phyloP scores from a whole-genome alignment of 2,797 vertebrate species.

The Parotocinclus haroldoi region DNA sequence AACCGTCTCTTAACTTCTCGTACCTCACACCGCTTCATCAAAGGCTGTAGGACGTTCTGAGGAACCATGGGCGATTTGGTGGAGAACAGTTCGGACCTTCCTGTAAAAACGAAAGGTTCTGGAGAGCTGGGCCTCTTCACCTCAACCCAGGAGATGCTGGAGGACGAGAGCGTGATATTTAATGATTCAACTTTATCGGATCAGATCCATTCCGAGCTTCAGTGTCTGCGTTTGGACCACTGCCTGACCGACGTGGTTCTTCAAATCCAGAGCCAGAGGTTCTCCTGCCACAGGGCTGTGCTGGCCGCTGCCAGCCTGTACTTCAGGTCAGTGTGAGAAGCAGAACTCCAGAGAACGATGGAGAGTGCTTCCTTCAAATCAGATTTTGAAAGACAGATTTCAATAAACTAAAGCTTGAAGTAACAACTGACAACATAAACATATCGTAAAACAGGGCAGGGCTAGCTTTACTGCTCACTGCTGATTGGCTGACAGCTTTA shows the following conservation, averaged over 20 bases:
- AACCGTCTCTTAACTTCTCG: not conserved
- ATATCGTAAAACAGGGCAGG: too few relatives aligned
- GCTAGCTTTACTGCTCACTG: not conserved
- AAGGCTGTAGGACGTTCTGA: not conserved
- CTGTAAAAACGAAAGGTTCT: slow-evolving; percentile 51
- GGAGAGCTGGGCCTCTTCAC: slow-evolving; percentile 69
- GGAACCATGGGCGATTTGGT: slow-evolving; percentile 34
- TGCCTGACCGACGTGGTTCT: slow-evolving; percentile 87
- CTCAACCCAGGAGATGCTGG: slow-evolving; percentile 46
- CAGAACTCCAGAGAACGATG: not conserved
- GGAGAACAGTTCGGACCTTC: slow-evolving; percentile 70
- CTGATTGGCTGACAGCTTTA: not conserved
- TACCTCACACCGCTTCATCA: not conserved
- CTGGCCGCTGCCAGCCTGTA: slow-evolving; percentile 95
- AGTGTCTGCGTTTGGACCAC: slow-evolving; percentile 77
- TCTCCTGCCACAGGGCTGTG: slow-evolving; percentile 88
- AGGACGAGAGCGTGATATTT: slow-evolving; percentile 72
- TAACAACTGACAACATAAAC: too few relatives aligned
- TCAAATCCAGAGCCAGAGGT: slow-evolving; percentile 80
- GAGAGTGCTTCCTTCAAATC: not conserved
- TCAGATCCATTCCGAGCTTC: slow-evolving; percentile 76
- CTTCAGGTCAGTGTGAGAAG: slow-evolving; percentile 80
- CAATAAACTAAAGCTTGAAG: too few relatives aligned
- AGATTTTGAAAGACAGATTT: too few relatives aligned
- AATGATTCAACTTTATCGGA: slow-evolving; percentile 75